Percentiles rank a stretch among this genome's conserved stretches.
These are phyloP conservation scores for Ephestia elutella DNA, from an alignment of 1,140 invertebrate species.

Conservation along the genomic window DNA sequence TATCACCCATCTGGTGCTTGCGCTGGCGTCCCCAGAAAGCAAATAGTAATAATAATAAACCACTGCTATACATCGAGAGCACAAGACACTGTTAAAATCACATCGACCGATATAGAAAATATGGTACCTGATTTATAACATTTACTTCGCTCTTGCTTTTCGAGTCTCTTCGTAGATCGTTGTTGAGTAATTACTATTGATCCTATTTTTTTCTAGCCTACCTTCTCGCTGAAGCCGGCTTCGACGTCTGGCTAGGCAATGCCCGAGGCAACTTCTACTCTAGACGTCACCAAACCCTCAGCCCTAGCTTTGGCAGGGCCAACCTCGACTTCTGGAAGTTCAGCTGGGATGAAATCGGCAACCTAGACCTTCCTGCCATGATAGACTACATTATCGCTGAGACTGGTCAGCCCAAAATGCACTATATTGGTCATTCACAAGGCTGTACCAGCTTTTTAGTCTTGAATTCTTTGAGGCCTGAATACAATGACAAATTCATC, in stretches of 20 bases:
- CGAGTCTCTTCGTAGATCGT: no score
- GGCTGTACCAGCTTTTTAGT: constrained; percentile 78
- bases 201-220: constrained; percentile 22
- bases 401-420: constrained; percentile 64
- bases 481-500: constrained; percentile 76
- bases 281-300: constrained; percentile 66
- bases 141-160: no score
- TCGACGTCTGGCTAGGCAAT: constrained; percentile 83
- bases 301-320: constrained; percentile 46
- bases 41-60: no score
- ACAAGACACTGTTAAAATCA: no score
- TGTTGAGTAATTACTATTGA: no score
- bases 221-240: constrained; percentile 59
- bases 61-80: no score
- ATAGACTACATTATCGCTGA: constrained; percentile 76
- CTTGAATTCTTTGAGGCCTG: constrained; percentile 75
- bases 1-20: no score
- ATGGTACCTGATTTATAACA: no score
- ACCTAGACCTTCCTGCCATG: constrained; percentile 77
- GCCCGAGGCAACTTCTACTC: constrained; percentile 80
- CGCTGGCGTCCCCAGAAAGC: no score
- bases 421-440: constrained; percentile 68
- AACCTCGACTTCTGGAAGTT: constrained; percentile 74
- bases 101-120: no score
- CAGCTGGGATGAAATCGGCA: constrained; percentile 77